Base-by-base conservation (phyloP, 2,113 vertebrate species). In the Coryphaenoides rupestris region DNA sequence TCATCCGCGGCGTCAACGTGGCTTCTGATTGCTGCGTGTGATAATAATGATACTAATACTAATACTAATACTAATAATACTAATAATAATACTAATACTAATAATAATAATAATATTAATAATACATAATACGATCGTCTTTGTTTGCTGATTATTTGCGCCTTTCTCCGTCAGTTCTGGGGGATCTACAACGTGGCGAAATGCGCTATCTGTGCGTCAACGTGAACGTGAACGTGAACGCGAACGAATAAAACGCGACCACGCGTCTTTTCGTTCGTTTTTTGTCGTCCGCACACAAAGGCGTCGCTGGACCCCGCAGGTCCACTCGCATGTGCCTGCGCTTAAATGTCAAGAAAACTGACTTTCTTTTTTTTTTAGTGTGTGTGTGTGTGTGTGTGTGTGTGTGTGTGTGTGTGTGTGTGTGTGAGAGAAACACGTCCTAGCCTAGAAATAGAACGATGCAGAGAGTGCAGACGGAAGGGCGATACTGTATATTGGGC, bases 301-400 rank as follows among this genome's bases (percentile, higher is more conserved):
- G 85, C 81, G 84, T 85, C 77, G 85, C 68, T 80, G 76, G 68
- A 68, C 78, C 66, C 69, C 23, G 68, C 75, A 79, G 72, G 76
- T 65, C 70, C 72, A 75, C 49, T 2, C 58, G 63, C 73, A 46
- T 77, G 75, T 70, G 79, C 81, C 66, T 65, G 70, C 55, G 58
- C 13, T 65, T 70, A 53, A 45, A 57, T 67, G 64, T 62, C 46
- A n/a, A n/a, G n/a, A n/a, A n/a, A n/a, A n/a, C n/a, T n/a, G n/a
- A n/a, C n/a, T n/a, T n/a, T n/a, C n/a, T n/a, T n/a, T n/a, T n/a
- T n/a, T n/a, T n/a, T n/a, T n/a, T n/a, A n/a, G 72, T 80, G 83
- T 78, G 84, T 86, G 82, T 73, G 65, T 76, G 12, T 7, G 33
- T 12, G 9, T 40, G 13, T 12, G 33, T 7, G 7, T n/a, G n/a